A percentile compares a stretch with the other conserved stretches of the same genome.
These are phyloP conservation scores for Odocoileus virginianus DNA, from an alignment of 2,113 vertebrate species.

Conservation along the genomic window DNA sequence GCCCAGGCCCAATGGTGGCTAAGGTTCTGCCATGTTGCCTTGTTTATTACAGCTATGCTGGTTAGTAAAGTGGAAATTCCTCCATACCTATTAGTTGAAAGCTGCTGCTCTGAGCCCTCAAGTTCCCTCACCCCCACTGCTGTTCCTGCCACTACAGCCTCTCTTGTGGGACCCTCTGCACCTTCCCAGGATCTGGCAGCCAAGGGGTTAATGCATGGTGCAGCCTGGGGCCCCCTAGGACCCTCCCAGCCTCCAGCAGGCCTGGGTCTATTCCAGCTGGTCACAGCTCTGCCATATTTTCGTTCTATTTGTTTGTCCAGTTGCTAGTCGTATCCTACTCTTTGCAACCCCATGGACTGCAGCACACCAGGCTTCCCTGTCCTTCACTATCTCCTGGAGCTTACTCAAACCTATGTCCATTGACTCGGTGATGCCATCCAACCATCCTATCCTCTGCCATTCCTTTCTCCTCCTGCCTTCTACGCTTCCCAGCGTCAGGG, in stretches of 20 bases:
- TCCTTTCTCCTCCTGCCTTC: background rate
- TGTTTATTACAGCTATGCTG: fast-evolving
- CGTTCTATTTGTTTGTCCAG: background rate
- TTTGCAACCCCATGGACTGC: background rate
- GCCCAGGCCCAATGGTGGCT: fast-evolving
- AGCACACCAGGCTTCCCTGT: background rate
- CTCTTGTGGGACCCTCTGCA: background rate
- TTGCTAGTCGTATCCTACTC: background rate
- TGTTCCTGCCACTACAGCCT: background rate
- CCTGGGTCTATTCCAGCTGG: background rate
- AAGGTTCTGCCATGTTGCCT: fast-evolving
- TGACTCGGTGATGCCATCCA: background rate
- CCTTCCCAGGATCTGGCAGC: background rate
- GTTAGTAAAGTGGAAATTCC: background rate
- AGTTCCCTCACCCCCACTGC: fast-evolving
- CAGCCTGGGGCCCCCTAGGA: background rate
- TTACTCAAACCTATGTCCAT: background rate
- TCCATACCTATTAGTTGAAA: background rate
- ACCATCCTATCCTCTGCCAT: background rate
- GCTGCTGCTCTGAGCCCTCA: background rate
- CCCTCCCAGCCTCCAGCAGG: background rate
- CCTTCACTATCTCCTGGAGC: background rate
- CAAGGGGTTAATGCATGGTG: background rate
- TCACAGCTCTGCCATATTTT: background rate
- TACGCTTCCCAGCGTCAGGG: background rate